phyloP scores from a whole-genome alignment of 2,888 invertebrate genomes.

The Drosophila histrio region DNA sequence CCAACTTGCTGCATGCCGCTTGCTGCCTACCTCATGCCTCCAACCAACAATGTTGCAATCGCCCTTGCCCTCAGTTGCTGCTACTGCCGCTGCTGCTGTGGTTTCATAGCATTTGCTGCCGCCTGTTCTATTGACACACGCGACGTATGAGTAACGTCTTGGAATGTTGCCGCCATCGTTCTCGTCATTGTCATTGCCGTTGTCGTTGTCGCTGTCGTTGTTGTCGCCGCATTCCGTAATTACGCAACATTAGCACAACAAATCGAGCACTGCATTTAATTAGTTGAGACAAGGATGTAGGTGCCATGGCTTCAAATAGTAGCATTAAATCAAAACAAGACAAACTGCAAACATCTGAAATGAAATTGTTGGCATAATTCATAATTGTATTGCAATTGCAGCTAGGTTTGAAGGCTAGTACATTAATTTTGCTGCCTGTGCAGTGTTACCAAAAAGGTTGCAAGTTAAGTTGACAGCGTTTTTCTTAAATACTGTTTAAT shows the following conservation, averaged over 20 bases:
- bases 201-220: constrained; percentile 22
- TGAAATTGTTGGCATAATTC: constrained; percentile 73
- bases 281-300: constrained; percentile 45
- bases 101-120: constrained; percentile 51
- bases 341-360: constrained; percentile 52
- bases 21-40: neutral
- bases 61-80: constrained; percentile 5
- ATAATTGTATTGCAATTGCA: constrained; percentile 72
- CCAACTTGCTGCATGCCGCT: constrained; percentile 36
- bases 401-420: constrained; percentile 50
- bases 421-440: constrained; percentile 59
- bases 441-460: constrained; percentile 16
- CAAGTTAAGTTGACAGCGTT: neutral
- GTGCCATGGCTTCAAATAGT: neutral
- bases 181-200: constrained; percentile 30
- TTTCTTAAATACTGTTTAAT: neutral
- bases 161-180: constrained; percentile 70
- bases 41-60: constrained; percentile 4
- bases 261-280: constrained; percentile 76
- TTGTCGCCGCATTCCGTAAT: constrained; percentile 58
- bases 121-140: constrained; percentile 73
- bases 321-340: constrained; percentile 10
- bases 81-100: neutral
- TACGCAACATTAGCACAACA: constrained; percentile 76
- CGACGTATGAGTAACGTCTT: constrained; percentile 70